phyloP scores from a whole-genome alignment of 2,888 invertebrate genomes.

The Ormyrus pomaceus region DNA sequence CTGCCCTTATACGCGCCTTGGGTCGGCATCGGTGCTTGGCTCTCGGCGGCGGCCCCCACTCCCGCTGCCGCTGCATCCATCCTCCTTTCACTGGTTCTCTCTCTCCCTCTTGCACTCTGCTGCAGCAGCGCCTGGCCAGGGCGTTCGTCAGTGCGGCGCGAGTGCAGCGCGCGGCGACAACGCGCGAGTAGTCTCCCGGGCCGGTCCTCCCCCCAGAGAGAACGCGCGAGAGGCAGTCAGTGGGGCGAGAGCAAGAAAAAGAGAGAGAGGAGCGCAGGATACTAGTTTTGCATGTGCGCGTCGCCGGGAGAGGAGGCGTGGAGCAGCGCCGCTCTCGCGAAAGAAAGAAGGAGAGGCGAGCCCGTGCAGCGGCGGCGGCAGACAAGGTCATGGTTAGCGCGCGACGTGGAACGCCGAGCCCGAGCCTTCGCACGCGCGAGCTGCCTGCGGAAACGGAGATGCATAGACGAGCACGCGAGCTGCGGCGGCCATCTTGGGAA shows the following conservation, averaged over 20 bases:
- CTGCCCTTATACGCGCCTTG: slow-evolving; percentile 36
- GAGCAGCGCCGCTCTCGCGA: neutral
- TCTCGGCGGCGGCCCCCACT: neutral
- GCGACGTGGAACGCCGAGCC: slow-evolving; percentile 55
- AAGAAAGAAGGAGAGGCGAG: slow-evolving; percentile 12
- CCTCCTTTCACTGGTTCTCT: slow-evolving; percentile 32
- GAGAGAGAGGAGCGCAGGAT: slow-evolving; percentile 1
- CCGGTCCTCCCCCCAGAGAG: neutral
- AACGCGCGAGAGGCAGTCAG: neutral
- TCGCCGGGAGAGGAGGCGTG: neutral
- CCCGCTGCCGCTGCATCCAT: neutral
- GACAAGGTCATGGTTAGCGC: slow-evolving; percentile 75
- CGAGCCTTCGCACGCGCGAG: slow-evolving; percentile 15
- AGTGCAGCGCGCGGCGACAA: slow-evolving; percentile 22
- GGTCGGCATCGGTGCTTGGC: neutral
- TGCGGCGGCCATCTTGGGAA: slow-evolving; percentile 71
- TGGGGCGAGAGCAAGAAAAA: slow-evolving; percentile 24
- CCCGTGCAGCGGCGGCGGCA: slow-evolving; percentile 59
- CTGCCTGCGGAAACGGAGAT: slow-evolving; percentile 39
- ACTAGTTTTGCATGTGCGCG: neutral
- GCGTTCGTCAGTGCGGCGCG: slow-evolving; percentile 47
- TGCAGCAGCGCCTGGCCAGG: slow-evolving; percentile 27
- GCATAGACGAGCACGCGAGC: slow-evolving; percentile 21
- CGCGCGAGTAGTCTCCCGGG: neutral
- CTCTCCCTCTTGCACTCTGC: slow-evolving; percentile 18